Evolutionary conservation across 1,140 invertebrate species (phyloP), one percentile per base, ranked within the genome.

Genomic region (Caerostris darwini): DNA sequence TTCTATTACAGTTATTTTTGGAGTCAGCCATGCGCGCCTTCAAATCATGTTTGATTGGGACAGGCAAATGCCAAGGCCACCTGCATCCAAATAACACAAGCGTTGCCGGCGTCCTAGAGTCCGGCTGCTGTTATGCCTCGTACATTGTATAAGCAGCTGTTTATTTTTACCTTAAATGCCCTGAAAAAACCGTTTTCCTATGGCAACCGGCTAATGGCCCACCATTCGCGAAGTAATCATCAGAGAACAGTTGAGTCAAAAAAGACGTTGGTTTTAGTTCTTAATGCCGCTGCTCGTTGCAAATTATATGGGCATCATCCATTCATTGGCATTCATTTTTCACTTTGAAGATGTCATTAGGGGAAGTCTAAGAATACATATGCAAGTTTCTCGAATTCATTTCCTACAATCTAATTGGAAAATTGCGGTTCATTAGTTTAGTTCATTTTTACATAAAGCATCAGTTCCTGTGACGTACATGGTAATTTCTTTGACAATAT

Each of bases 21-120:
- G 58, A 71, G 19, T 56, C 88, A 90, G 88, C n/a, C 88, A 90
- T 12, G 88, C 88, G 56, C n/a, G n/a, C 54, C 14, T 57, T 34
- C 10, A 90, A 69, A 71, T 90, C 54, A 53, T 64, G 10, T 77
- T 90, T 77, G 61, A 90, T 90, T 90, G 59, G 50, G 50, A 67
- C 67, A 54, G 34, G 53, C 34, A 90, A 64, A 88, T 88, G 64
- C 88, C 88, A 90, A 90, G 88, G 88, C 64, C 88, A 90, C 88
- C 88, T 90, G 67, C 88, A 71, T 14, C 61, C 34, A 53, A 88
- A 88, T 57, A 67, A 88, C 58, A 58, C 57, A 59, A 58, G 53
- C 54, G 14, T 50, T 81, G 57, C 67, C 59, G 85, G 58, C 57
- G 58, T 59, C 59, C 85, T 34, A 7, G 53, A 61, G 57, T 64